Evolutionary conservation across 2,113 vertebrate species (phyloP), one percentile per base, ranked within the genome.

Genomic region (Conger conger): DNA sequence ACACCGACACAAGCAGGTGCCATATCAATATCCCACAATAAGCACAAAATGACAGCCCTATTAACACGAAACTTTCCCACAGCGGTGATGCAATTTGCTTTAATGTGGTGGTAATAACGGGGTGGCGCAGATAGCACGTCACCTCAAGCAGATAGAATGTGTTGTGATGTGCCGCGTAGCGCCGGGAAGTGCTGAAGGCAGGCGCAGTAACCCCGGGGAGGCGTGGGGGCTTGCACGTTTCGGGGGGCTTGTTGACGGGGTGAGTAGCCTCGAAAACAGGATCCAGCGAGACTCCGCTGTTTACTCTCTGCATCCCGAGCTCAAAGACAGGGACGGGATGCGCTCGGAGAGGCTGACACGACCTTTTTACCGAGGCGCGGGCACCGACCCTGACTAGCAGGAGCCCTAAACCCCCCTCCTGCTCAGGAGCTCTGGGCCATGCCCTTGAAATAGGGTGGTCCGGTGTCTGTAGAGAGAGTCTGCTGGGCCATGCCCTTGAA

Each of bases 361-460:
- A 13, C 33, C 36, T 20, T 54, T 82, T 16, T 0, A 23, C 15
- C 20, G 33, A 35, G 79, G 60, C 80, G 6, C 6, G 15, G 20
- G 80, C 79, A 16, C 30, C 17, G 45, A 73, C 79, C 60, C 42
- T 30, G 54, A 38, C 60, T 82, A 80, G 84, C 35, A 23, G 30
- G 33, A 45, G 33, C 33, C 23, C 45, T 76, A 45, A 76, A 76
- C 33, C 16, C 68, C n/a, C 53, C 9, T 30, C 63, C 42, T 57
- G 6, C 18, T 81, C 13, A 20, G 42, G 27, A 33, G 36, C 37
- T 11, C 54, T 17, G 40, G 79, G 33, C 35, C 5, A 11, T 50
- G 79, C 35, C 84, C 78, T 50, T 76, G 57, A 57, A 81, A 63
- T 2, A 40, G 80, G 33, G 27, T 76, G 40, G 79, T 40, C 20